Base-by-base conservation (phyloP, 2,113 vertebrate species). In the Hiodon alosoides region DNA sequence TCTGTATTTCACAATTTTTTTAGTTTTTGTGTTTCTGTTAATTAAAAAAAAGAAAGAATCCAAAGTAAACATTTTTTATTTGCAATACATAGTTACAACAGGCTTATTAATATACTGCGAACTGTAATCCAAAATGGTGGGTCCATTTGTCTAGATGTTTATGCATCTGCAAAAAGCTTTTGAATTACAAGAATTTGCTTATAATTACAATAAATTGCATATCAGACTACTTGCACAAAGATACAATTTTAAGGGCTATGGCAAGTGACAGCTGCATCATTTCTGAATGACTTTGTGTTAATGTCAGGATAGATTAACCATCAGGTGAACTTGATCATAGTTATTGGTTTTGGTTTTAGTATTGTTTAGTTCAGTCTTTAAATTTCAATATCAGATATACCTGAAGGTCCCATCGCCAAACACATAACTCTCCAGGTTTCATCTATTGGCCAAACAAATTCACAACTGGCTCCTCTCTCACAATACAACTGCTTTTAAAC, bases 401-500 rank as follows among this genome's bases (percentile, higher is more conserved):
- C 46, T 68, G 31, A 67, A 17, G 51, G 54, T 53, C 67, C 75
- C 31, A n/a, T 72, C 53, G 14, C 73, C 50, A 74, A 72, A 64
- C 71, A n/a, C 59, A n/a, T 74, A 57, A 69, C 74, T 72, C 13
- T 57, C 62, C 74, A 61, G 78, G 60, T 75, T 76, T 62, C 2
- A 54, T 58, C 68, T 80, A 82, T 76, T 83, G 79, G 53, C 8
- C 46, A 7, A 11, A 48, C 8, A 58, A 87, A 83, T 77, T 81
- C 82, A 51, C 62, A 52, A 50, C 2, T 62, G 81, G 76, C 79
- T 76, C 75, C 48, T 86, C 84, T 84, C 72, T 69, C 81, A 67
- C 62, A 52, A 66, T 58, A 71, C 74, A 58, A 78, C 85, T 86
- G 87, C 85, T 88, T 86, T 85, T 79, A 79, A 89, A 85, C 79